These are phyloP conservation scores for Ellobius talpinus DNA, from an alignment of 2,113 vertebrate species.

Conservation along the genomic window DNA sequence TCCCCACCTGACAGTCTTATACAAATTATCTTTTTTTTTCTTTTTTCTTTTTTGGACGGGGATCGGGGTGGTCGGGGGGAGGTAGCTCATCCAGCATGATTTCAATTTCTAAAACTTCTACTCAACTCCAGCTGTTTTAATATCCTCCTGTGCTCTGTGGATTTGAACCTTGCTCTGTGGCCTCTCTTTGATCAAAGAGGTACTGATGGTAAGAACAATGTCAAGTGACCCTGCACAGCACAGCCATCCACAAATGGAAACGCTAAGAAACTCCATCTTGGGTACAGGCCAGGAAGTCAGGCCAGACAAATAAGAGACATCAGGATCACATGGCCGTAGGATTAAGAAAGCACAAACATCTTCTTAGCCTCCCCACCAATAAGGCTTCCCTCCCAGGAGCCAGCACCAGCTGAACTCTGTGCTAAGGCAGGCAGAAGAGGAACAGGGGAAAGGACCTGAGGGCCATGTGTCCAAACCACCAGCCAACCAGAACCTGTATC, in stretches of 20 bases:
- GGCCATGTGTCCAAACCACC: neutral
- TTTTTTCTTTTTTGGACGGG: too few species aligned
- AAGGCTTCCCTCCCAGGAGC: neutral
- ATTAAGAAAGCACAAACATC: neutral
- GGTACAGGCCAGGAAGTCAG: neutral
- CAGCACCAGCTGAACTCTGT: neutral
- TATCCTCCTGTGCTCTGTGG: neutral
- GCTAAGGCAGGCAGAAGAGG: neutral
- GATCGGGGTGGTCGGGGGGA: too few species aligned
- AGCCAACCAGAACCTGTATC: neutral
- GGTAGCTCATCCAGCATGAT: neutral
- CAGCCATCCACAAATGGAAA: conserved; percentile 44
- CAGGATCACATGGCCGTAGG: neutral
- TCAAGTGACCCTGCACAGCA: neutral
- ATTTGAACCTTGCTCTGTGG: neutral
- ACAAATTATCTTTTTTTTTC: too few species aligned
- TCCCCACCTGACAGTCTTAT: rapidly evolving
- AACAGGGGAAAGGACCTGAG: neutral
- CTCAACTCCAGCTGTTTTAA: neutral
- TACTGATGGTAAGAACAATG: neutral
- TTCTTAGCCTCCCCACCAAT: neutral
- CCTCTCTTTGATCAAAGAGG: conserved; percentile 41
- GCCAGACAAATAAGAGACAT: conserved; percentile 1
- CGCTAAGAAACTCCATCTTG: neutral
- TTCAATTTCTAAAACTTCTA: neutral